phyloP scores from a whole-genome alignment of 2,113 vertebrate genomes.

The Bungarus multicinctus region DNA sequence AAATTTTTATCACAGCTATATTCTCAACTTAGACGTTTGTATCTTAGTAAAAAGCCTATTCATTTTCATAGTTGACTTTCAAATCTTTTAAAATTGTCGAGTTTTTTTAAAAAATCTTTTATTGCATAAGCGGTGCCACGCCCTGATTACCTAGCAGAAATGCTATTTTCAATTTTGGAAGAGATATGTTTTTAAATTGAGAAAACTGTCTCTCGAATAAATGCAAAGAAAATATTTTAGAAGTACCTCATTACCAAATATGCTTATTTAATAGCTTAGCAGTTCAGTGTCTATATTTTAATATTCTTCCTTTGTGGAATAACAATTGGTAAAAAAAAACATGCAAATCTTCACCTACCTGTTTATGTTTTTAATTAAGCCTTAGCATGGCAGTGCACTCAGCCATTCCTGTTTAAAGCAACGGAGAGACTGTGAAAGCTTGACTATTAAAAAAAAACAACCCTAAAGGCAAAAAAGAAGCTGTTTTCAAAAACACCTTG shows the following conservation, averaged over 20 bases:
- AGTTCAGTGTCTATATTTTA: conserved; percentile 52
- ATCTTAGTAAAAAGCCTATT: conserved; percentile 59
- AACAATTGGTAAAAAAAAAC: conserved; percentile 67
- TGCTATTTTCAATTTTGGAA: conserved; percentile 59
- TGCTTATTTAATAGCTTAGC: conserved; percentile 44
- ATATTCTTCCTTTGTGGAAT: conserved; percentile 59
- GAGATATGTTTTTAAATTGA: conserved; percentile 26
- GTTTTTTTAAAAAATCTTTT: conserved; percentile 75
- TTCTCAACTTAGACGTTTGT: conserved; percentile 52
- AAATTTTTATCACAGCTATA: conserved; percentile 61
- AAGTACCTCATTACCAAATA: conserved; percentile 32
- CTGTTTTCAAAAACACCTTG: conserved; percentile 74
- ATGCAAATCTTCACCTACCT: conserved; percentile 83
- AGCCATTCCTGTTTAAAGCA: conserved; percentile 70
- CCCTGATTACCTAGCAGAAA: conserved; percentile 68
- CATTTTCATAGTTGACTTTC: conserved; percentile 53
- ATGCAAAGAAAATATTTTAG: conserved; percentile 32
- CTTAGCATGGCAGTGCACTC: conserved; percentile 70
- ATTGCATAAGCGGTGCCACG: conserved; percentile 76
- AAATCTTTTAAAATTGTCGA: conserved; percentile 63
- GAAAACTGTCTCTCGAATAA: conserved; percentile 32
- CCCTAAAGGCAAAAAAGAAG: conserved; percentile 44
- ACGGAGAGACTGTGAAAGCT: conserved; percentile 71
- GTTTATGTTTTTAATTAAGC: conserved; percentile 67
- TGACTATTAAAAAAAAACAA: conserved; percentile 57